Percentiles rank a stretch among this genome's conserved stretches.
Conservation (phyloP, 2,888 invertebrate genomes). For the Trypoxylon attenuatum region DNA sequence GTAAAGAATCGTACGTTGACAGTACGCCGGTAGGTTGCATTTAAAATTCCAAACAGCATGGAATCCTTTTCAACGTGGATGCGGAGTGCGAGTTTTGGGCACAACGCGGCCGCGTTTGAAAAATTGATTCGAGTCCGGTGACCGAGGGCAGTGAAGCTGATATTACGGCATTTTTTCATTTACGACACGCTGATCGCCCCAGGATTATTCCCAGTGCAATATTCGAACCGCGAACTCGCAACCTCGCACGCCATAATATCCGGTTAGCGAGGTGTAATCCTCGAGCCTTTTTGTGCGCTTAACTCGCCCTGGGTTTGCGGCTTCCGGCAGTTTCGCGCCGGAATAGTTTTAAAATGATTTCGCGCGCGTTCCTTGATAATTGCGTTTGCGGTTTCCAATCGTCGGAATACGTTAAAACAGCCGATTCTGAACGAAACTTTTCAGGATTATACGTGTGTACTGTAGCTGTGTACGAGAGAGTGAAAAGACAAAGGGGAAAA, state of each 20-base stretch:
- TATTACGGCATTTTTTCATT: neutral
- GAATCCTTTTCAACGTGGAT: no score
- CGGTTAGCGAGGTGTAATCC: neutral
- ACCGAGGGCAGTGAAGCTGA: no score
- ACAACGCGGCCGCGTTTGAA: neutral
- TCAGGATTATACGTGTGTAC: no score
- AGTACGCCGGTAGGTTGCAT: no score
- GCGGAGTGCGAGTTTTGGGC: no score
- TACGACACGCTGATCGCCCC: neutral
- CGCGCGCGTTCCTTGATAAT: neutral
- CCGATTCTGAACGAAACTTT: no score
- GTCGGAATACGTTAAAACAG: no score
- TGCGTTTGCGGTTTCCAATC: neutral
- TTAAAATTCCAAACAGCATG: no score
- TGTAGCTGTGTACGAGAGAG: no score
- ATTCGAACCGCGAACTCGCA: neutral
- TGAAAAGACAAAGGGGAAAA: no score
- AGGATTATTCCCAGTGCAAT: neutral
- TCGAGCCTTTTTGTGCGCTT: neutral
- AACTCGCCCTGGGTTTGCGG: neutral
- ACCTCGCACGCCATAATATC: neutral
- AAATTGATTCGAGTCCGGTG: neutral
- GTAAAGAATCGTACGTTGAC: no score
- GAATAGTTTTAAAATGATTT: neutral
- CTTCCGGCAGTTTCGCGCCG: neutral